Percentiles rank a stretch among this genome's conserved stretches.
Evolutionary conservation across 2,113 vertebrate species (phyloP).

Genomic region (Cryptotis parvus): DNA sequence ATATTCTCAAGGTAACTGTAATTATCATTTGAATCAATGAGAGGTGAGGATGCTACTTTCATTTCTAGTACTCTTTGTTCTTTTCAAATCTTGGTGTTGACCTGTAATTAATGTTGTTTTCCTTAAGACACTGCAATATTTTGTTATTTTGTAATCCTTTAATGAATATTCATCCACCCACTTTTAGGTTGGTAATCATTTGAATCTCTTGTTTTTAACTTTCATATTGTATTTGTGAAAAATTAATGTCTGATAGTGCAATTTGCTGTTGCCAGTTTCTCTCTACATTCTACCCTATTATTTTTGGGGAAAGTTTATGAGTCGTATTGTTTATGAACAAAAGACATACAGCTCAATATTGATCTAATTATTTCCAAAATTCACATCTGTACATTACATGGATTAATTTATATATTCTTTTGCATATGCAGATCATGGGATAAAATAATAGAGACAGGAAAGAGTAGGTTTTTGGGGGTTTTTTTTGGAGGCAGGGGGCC

Average conservation of each 20-base stretch:
- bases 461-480: no score
- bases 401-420: not conserved
- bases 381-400: not conserved
- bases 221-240: not conserved
- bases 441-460: not conserved
- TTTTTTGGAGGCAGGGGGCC: not conserved
- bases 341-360: not conserved
- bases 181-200: not conserved
- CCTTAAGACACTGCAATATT: not conserved
- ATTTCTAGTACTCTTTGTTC: not conserved
- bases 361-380: not conserved
- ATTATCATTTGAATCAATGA: constrained; percentile 16
- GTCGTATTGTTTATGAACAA: not conserved
- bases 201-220: not conserved
- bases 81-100: not conserved
- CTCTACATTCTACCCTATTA: not conserved
- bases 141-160: not conserved
- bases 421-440: not conserved
- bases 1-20: not conserved
- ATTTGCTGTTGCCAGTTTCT: not conserved
- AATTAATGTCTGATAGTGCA: not conserved
- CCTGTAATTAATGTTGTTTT: not conserved
- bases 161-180: not conserved
- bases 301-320: not conserved
- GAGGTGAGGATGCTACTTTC: not conserved